Conservation (phyloP, 1,140 invertebrate species). For the Maniola jurtina region DNA sequence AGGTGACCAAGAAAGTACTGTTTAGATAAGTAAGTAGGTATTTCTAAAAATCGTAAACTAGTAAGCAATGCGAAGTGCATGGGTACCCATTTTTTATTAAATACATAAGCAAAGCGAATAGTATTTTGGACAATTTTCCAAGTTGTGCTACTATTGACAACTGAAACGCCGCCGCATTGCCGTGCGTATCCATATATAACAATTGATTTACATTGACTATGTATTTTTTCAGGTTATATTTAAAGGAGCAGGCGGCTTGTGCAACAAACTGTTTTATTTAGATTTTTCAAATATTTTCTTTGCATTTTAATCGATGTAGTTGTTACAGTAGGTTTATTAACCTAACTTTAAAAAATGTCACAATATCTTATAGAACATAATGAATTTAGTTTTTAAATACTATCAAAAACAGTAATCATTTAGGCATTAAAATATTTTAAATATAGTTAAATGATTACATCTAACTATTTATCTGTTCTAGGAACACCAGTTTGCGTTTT, state of each 20-base stretch:
- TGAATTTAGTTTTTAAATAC: background rate
- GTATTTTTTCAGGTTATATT: constrained; percentile 44
- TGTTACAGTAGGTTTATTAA: background rate
- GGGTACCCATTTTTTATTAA: constrained; percentile 50
- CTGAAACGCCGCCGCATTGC: no score
- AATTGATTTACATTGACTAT: no score
- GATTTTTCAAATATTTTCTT: constrained; percentile 43
- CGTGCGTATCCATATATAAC: no score
- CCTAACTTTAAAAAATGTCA: no score
- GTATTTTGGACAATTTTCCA: no score
- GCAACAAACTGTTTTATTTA: constrained; percentile 20
- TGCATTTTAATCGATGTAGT: constrained; percentile 45
- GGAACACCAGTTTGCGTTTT: background rate
- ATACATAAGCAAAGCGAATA: constrained; percentile 25
- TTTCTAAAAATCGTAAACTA: background rate
- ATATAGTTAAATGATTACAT: background rate
- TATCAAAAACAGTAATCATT: background rate
- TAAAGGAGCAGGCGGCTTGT: constrained; percentile 13
- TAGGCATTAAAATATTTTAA: background rate
- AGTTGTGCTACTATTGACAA: no score
- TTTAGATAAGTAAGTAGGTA: constrained; percentile 3
- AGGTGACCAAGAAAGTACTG: background rate
- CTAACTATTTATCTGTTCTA: background rate
- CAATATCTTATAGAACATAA: no score
- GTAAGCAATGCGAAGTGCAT: constrained; percentile 36